Evolutionary conservation across 2,888 invertebrate genomes (phyloP).

Genomic region (Hirudinaria manillensis): DNA sequence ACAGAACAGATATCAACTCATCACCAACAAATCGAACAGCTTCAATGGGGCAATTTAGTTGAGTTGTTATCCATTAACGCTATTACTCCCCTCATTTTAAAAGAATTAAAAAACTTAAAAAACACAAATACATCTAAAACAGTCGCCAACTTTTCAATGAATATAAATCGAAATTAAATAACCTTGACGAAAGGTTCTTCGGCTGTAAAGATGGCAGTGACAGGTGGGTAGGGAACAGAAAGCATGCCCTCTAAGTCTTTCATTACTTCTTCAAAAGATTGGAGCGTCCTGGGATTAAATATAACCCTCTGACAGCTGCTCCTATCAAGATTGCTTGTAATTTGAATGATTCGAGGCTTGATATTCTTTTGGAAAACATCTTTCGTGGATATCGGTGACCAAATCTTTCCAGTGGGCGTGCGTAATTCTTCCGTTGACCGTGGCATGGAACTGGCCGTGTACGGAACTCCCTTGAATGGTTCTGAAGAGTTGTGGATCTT

Average conservation of each 20-base stretch:
- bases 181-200: conserved; percentile 62
- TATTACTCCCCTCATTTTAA: too few species aligned
- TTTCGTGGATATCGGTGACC: conserved; percentile 2
- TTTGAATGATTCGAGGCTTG: conserved; percentile 60
- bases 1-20: too few species aligned
- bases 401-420: neutral
- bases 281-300: conserved; percentile 62
- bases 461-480: too few species aligned
- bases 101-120: too few species aligned
- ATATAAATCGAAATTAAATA: neutral
- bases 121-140: too few species aligned
- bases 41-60: too few species aligned
- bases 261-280: conserved; percentile 87
- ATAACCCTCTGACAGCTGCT: conserved; percentile 59
- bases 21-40: too few species aligned
- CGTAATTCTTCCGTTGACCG: neutral
- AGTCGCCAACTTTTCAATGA: too few species aligned
- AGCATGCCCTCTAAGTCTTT: conserved; percentile 64
- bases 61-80: too few species aligned
- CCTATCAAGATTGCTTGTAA: conserved; percentile 87
- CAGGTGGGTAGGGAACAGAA: conserved; percentile 53
- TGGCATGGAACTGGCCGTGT: neutral
- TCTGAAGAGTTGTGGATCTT: neutral
- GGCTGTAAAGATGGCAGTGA: conserved; percentile 85
- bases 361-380: neutral